Evolutionary conservation across 2,113 vertebrate species (phyloP).

Genomic region (Anser brachyrhynchus): DNA sequence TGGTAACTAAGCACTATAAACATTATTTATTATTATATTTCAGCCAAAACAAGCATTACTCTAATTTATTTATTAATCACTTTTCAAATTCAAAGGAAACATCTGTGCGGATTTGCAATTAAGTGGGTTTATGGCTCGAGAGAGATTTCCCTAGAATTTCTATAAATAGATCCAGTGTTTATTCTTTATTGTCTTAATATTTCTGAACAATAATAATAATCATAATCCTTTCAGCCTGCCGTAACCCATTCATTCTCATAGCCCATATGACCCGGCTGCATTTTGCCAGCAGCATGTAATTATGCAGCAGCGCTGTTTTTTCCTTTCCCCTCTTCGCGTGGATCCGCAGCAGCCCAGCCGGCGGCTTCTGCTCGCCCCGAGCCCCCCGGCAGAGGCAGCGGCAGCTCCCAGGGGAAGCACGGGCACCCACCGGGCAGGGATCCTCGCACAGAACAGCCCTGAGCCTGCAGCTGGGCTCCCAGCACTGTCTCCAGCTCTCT

Average conservation of each 20-base stretch:
- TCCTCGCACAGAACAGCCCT: too few species aligned
- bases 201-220: background rate
- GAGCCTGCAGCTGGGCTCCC: too few species aligned
- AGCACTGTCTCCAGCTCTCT: too few species aligned
- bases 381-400: too few species aligned
- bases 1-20: background rate
- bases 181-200: conserved; percentile 21
- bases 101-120: conserved; percentile 58
- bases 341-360: too few species aligned
- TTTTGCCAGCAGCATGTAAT: background rate
- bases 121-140: conserved; percentile 25
- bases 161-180: background rate
- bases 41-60: conserved; percentile 51
- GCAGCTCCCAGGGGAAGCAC: too few species aligned
- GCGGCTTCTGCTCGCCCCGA: too few species aligned
- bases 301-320: background rate
- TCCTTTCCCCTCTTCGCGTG: too few species aligned
- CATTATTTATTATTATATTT: conserved; percentile 2
- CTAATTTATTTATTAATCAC: conserved; percentile 67
- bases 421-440: too few species aligned
- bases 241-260: rapidly evolving
- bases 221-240: background rate
- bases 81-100: conserved; percentile 59
- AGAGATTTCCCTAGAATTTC: conserved; percentile 25
- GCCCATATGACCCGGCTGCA: background rate